Percentiles rank a stretch among this genome's conserved stretches.
phyloP scores from a whole-genome alignment of 2,888 invertebrate genomes.

The Oxycera nigricornis region DNA sequence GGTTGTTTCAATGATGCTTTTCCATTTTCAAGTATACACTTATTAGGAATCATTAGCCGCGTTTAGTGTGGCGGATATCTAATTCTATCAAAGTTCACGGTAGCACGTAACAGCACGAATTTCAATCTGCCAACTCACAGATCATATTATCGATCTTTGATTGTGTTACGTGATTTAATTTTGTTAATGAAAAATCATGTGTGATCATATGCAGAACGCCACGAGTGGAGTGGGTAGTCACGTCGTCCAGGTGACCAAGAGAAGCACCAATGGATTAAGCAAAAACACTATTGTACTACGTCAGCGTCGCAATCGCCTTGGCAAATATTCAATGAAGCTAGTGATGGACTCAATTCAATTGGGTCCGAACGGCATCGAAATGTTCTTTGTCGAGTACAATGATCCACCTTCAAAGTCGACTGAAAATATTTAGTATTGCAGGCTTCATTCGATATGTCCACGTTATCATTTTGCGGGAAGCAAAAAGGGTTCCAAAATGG shows the following conservation, averaged over 20 bases:
- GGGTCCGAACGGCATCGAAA: background rate
- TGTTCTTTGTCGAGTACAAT: slow-evolving; percentile 3
- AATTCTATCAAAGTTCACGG: slow-evolving; percentile 16
- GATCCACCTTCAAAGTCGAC: slow-evolving; percentile 2
- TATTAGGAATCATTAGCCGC: background rate
- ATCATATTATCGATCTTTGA: slow-evolving; percentile 15
- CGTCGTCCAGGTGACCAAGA: slow-evolving; percentile 22
- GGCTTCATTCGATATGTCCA: too few relatives aligned
- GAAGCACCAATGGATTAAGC: background rate
- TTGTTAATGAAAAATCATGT: background rate
- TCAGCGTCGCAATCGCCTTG: background rate
- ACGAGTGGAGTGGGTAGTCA: background rate
- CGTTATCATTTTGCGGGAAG: too few relatives aligned
- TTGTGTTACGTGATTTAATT: slow-evolving; percentile 19
- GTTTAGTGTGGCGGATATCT: slow-evolving; percentile 1
- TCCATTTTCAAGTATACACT: background rate
- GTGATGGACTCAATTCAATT: slow-evolving; percentile 8
- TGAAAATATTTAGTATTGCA: too few relatives aligned
- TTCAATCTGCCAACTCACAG: background rate
- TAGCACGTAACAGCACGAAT: background rate
- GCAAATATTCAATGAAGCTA: slow-evolving; percentile 22
- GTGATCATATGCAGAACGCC: background rate
- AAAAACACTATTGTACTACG: slow-evolving; percentile 12
- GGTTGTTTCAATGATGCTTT: background rate
- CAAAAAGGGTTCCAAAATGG: too few relatives aligned